These are phyloP conservation scores for Auanema freiburgensis DNA, from an alignment of 2,888 invertebrate species.

Conservation along the genomic window DNA sequence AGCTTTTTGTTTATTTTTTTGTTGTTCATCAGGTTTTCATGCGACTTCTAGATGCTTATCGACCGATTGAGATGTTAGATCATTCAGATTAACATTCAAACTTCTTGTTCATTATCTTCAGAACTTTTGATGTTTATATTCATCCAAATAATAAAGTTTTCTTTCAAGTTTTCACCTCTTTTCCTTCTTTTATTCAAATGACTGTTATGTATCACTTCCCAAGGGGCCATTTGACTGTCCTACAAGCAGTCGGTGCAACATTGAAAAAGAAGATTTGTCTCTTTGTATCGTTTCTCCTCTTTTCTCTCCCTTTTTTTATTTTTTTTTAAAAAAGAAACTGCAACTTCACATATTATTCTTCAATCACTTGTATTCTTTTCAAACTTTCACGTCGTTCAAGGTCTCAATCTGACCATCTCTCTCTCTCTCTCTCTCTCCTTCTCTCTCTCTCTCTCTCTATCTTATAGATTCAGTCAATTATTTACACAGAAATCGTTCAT, in stretches of 20 bases:
- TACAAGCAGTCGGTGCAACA: neutral
- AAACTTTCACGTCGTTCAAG: no score
- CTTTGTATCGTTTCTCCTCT: neutral
- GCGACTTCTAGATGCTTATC: no score
- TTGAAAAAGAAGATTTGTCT: neutral
- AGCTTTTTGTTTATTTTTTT: no score
- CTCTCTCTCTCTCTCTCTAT: constrained; percentile 4
- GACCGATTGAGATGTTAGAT: no score
- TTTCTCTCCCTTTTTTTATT: neutral
- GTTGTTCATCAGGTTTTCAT: no score
- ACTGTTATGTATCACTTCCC: neutral
- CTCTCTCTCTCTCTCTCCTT: constrained; percentile 16
- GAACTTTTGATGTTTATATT: no score
- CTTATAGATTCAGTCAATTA: neutral
- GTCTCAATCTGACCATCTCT: constrained; percentile 8
- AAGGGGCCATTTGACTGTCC: neutral
- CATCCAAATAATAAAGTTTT: no score
- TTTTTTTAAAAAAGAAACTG: neutral
- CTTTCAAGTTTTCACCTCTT: no score
- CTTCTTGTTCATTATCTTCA: no score
- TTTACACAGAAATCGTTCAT: neutral
- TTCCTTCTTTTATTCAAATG: no score
- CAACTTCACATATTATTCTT: constrained; percentile 6
- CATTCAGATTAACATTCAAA: no score
- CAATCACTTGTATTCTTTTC: neutral